Evolutionary conservation across 2,888 invertebrate genomes (phyloP).

Genomic region (Drosophila anceps): DNA sequence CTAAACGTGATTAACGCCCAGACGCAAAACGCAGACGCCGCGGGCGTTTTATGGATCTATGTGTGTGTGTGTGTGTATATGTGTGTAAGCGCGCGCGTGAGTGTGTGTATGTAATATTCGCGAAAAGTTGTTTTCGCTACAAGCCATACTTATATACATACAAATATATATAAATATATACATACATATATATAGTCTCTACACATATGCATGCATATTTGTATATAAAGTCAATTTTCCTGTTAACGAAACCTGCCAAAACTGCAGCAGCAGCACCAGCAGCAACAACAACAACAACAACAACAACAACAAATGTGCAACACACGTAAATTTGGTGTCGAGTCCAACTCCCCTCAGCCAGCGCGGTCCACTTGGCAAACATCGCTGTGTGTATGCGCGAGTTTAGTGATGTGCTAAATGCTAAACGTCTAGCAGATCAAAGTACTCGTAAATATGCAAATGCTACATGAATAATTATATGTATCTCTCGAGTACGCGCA

Average conservation of each 20-base stretch:
- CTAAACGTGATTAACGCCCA: constrained; percentile 44
- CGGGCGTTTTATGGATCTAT: constrained; percentile 58
- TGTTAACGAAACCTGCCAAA: constrained; percentile 80
- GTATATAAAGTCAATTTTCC: constrained; percentile 74
- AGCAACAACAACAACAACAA: constrained; percentile 32
- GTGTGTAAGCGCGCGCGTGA: constrained; percentile 15
- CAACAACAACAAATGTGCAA: constrained; percentile 55
- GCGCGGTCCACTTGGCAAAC: neutral
- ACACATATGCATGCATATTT: constrained; percentile 38
- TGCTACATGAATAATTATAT: constrained; percentile 51
- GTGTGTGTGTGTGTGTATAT: constrained; percentile 14
- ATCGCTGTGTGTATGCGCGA: constrained; percentile 3
- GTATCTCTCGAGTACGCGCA: constrained; percentile 37
- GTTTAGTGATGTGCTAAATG: constrained; percentile 42
- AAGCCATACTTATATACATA: constrained; percentile 31
- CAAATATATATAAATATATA: constrained; percentile 4
- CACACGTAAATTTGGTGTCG: constrained; percentile 58
- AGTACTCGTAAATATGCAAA: constrained; percentile 54
- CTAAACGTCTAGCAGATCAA: constrained; percentile 42
- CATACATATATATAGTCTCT: constrained; percentile 17
- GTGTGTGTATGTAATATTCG: constrained; percentile 50
- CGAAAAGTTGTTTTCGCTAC: constrained; percentile 63
- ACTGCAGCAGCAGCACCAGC: constrained; percentile 42
- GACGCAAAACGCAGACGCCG: constrained; percentile 46
- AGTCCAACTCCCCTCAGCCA: constrained; percentile 17